Conservation (phyloP, 2,888 invertebrate species). For the Falcaria lacertinaria region DNA sequence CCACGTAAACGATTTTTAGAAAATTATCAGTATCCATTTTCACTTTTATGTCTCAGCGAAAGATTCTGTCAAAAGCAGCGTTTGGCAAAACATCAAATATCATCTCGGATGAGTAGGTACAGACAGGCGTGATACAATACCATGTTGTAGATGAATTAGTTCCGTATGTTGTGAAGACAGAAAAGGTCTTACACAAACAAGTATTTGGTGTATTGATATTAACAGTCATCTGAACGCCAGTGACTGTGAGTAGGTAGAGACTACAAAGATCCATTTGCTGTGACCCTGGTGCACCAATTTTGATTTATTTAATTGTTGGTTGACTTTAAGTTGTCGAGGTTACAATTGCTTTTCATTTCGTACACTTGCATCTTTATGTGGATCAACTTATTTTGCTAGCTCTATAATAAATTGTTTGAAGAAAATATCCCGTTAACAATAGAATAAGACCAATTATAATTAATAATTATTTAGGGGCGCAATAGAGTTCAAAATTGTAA, state of each 20-base stretch:
- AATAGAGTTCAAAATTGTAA: not conserved
- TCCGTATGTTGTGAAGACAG: not conserved
- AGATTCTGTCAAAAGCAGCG: conserved; percentile 41
- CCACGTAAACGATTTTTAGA: too few relatives aligned
- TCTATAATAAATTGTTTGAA: too few relatives aligned
- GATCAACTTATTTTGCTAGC: too few relatives aligned
- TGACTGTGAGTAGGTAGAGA: conserved; percentile 8
- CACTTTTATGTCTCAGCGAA: conserved; percentile 38
- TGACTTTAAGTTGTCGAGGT: not conserved
- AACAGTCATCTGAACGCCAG: not conserved
- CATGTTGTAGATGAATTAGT: conserved; percentile 17
- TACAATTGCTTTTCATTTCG: too few relatives aligned
- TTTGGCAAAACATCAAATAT: conserved; percentile 49
- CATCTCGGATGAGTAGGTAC: conserved; percentile 9
- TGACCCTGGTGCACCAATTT: not conserved
- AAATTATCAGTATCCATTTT: conserved; percentile 39
- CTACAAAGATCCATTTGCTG: not conserved
- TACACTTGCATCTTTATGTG: too few relatives aligned
- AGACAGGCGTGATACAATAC: conserved; percentile 16
- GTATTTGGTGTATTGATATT: not conserved
- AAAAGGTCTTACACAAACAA: not conserved
- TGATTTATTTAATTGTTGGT: not conserved
- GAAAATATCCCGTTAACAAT: too few relatives aligned
- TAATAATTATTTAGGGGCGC: not conserved
- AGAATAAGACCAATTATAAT: too few relatives aligned